A percentile compares a stretch with the other conserved stretches of the same genome.
These are phyloP conservation scores for Proteles cristata DNA, from an alignment of 2,113 vertebrate genomes.

Conservation along the genomic window DNA sequence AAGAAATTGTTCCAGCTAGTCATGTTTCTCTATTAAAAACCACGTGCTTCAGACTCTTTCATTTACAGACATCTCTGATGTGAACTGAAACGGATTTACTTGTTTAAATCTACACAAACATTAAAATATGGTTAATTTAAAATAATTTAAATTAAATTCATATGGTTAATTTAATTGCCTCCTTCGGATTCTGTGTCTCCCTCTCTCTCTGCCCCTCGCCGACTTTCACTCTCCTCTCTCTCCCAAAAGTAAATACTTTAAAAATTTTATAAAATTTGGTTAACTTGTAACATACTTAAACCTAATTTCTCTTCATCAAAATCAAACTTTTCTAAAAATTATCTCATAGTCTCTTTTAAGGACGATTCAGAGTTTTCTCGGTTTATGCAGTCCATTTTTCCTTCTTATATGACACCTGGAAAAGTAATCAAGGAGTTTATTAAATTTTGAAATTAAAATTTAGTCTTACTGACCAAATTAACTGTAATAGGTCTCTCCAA, in stretches of 20 bases:
- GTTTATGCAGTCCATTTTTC: not conserved
- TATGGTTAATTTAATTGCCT: not conserved
- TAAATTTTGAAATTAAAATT: constrained; percentile 51
- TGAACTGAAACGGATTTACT: constrained; percentile 22
- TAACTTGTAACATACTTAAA: constrained; percentile 25
- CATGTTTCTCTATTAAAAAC: constrained; percentile 45
- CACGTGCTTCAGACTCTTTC: not conserved
- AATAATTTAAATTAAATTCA: too few relatives aligned
- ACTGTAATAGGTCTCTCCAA: constrained; percentile 13
- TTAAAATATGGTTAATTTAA: constrained; percentile 47
- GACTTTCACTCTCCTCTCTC: too few relatives aligned
- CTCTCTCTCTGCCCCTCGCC: too few relatives aligned
- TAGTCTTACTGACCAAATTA: constrained; percentile 17
- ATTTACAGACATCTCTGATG: not conserved
- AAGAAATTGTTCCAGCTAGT: constrained; percentile 62
- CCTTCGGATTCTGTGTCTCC: too few relatives aligned
- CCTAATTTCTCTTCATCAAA: constrained; percentile 19
- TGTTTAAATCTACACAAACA: constrained; percentile 34
- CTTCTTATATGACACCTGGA: not conserved
- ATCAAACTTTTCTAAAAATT: constrained; percentile 54
- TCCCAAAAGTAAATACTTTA: too few relatives aligned
- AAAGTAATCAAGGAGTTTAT: constrained; percentile 36
- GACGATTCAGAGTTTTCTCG: constrained; percentile 1
- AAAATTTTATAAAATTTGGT: constrained; percentile 16
- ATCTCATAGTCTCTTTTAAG: constrained; percentile 6